Base-by-base conservation (phyloP, 2,113 vertebrate species). In the Cebus imitator region DNA sequence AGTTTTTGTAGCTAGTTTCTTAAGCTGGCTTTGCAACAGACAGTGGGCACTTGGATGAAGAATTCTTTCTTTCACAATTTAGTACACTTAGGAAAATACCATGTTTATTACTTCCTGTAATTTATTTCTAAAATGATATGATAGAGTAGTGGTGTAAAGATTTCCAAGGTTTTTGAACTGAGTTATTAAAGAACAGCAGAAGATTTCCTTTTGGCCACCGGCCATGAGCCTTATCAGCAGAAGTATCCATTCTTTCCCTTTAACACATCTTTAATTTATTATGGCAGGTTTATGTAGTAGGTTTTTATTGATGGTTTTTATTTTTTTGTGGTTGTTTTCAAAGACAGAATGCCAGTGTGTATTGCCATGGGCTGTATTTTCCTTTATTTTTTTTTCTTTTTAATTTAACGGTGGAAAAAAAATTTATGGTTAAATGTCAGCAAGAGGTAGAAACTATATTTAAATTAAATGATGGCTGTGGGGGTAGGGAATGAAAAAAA, bases 111-210 rank as follows among this genome's bases (percentile, higher is more conserved):
- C 83, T 58, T 97, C 80, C 97, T 81, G 27, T 45, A 94, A 70
- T 87, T 97, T 82, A 94, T 98, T 97, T 97, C 75, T 66, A 43
- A 87, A 0, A 0, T 86, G 57, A 87, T 94, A 91, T 96, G 37
- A 89, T 86, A 90, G 83, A 95, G 64, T 78, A 50, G 85, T 91
- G 17, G 1, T 21, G 76, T 95, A 92, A 97, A 90, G 96, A 50
- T 83, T 43, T 87, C 76, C 52, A 96, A 21, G 35, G 48, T 87
- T 97, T 95, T 96, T 84, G 87, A 83, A 94, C 68, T 83, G 92
- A 98, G 73, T 96, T 95, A 70, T 97, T 97, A 98, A 98, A 98
- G 95, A 98, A 94, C 70, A 97, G 40, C 80, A 95, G 97, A 97
- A 91, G 66, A 96, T 96, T 98, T 94, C 3, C 50, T 76, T 76